Percentiles rank a stretch among this genome's conserved stretches.
Evolutionary conservation across 2,888 invertebrate genomes (phyloP).

Genomic region (Lasioglossum morio): DNA sequence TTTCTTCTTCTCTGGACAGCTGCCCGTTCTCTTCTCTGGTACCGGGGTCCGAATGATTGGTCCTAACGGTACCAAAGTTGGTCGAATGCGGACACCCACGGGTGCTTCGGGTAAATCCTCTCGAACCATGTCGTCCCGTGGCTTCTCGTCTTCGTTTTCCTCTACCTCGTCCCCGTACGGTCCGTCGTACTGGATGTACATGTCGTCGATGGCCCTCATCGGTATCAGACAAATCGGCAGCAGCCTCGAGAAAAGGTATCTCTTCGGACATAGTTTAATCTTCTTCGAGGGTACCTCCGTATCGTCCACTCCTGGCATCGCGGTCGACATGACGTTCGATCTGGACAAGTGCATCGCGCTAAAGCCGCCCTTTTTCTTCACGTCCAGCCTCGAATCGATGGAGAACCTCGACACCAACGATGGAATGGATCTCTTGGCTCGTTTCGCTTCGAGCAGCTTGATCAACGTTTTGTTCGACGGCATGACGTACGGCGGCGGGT

Average conservation of each 20-base stretch:
- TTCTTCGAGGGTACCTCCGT: conserved; percentile 66
- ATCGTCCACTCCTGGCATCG: conserved; percentile 13
- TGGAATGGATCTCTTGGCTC: conserved; percentile 78
- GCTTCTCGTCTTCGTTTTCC: not conserved
- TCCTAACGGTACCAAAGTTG: conserved; percentile 79
- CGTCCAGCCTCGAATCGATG: conserved; percentile 78
- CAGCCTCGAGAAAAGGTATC: conserved; percentile 78
- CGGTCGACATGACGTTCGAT: conserved; percentile 33
- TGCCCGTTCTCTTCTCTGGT: conserved; percentile 53
- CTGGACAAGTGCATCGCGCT: not conserved
- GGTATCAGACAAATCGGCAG: conserved; percentile 77
- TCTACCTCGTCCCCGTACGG: not conserved
- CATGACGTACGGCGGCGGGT: conserved; percentile 79
- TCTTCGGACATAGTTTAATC: conserved; percentile 78
- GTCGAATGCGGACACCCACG: conserved; percentile 65
- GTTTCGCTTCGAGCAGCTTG: conserved; percentile 78
- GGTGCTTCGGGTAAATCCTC: conserved; percentile 67
- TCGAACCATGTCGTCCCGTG: not conserved
- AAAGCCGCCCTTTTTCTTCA: conserved; percentile 73
- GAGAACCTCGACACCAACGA: conserved; percentile 82
- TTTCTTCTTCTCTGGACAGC: conserved; percentile 69
- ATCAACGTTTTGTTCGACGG: conserved; percentile 76
- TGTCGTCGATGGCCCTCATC: conserved; percentile 79
- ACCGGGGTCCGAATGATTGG: conserved; percentile 79
- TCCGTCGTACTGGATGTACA: conserved; percentile 60